Conservation (phyloP, 1,140 invertebrate species). For the Eumeta japonica region DNA sequence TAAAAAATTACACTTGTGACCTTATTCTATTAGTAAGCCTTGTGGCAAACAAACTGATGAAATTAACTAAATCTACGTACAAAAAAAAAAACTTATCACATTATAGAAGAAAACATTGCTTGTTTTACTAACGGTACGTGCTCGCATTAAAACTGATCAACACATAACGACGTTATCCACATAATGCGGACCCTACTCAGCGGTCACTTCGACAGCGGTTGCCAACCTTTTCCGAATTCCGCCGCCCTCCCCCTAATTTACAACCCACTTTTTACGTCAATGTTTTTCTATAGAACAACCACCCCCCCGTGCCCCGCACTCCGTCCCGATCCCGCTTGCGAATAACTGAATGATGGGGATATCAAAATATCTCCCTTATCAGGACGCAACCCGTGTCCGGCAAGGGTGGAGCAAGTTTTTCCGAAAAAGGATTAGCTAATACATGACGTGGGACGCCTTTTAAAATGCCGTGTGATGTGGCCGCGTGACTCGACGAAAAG, state of each 20-base stretch:
- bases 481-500: slow-evolving; percentile 20
- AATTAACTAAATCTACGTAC: too few species aligned
- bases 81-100: too few species aligned
- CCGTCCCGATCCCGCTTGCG: slow-evolving; percentile 10
- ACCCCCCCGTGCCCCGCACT: slow-evolving; percentile 11
- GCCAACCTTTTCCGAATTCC: slow-evolving; percentile 35
- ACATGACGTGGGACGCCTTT: slow-evolving; percentile 23
- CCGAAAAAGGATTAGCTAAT: slow-evolving; percentile 43
- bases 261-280: slow-evolving; percentile 52
- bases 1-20: too few species aligned
- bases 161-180: slow-evolving; percentile 55
- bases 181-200: slow-evolving; percentile 54
- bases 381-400: slow-evolving; percentile 13
- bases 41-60: too few species aligned
- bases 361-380: slow-evolving; percentile 51
- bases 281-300: slow-evolving; percentile 52
- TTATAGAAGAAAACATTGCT: too few species aligned
- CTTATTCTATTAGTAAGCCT: too few species aligned
- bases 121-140: too few species aligned
- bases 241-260: slow-evolving; percentile 30
- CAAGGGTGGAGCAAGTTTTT: slow-evolving; percentile 25
- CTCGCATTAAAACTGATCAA: slow-evolving; percentile 54
- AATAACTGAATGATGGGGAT: slow-evolving; percentile 45
- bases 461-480: slow-evolving; percentile 22
- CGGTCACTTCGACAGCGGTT: slow-evolving; percentile 54